Conservation (phyloP, 2,797 vertebrate species). For the Dryobates pubescens region DNA sequence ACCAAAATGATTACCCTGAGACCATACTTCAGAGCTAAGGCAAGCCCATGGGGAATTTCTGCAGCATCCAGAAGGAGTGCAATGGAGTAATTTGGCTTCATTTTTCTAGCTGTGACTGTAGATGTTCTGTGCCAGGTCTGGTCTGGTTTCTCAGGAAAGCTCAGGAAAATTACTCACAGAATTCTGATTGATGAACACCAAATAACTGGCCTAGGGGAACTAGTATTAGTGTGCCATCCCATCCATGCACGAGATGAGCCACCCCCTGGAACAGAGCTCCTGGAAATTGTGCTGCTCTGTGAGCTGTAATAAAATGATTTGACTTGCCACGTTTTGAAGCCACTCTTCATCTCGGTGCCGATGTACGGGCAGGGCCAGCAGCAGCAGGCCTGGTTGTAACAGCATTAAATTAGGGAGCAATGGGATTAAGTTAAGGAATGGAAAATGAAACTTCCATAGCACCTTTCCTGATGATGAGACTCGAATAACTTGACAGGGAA, state of each 20-base stretch:
- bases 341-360: neutral
- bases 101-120: neutral
- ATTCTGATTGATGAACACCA: neutral
- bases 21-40: neutral
- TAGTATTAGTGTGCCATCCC: neutral
- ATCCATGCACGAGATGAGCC: neutral
- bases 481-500: neutral
- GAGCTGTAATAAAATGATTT: neutral
- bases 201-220: slow-evolving; percentile 1
- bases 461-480: slow-evolving; percentile 16
- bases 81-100: slow-evolving; percentile 14
- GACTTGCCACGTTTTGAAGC: neutral
- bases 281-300: neutral
- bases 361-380: neutral
- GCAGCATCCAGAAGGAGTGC: neutral
- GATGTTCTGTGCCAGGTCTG: neutral
- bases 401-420: slow-evolving; percentile 37
- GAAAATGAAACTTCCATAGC: neutral
- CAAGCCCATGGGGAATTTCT: neutral
- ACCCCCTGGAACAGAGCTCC: neutral
- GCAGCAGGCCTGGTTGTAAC: neutral
- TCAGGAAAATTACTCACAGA: neutral
- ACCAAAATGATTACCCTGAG: slow-evolving; percentile 8
- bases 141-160: neutral
- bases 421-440: slow-evolving; percentile 30